These are phyloP conservation scores for Clarias platycephalus DNA, from an alignment of 2,797 vertebrate species.

Conservation along the genomic window DNA sequence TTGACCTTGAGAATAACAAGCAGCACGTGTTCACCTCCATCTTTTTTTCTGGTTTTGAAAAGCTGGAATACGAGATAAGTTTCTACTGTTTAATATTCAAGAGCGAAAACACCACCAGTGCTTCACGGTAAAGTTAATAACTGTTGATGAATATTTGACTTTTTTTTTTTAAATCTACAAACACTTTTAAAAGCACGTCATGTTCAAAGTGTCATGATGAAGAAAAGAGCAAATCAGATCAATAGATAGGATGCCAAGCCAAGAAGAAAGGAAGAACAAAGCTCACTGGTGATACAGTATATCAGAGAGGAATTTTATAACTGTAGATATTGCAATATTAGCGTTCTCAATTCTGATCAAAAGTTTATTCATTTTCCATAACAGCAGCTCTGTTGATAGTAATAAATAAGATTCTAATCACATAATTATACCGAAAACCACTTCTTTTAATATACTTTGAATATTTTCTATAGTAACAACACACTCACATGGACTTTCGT, in stretches of 20 bases:
- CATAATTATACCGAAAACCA: not conserved
- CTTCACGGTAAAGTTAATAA: not conserved
- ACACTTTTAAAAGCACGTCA: constrained; percentile 9
- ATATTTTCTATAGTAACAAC: not conserved
- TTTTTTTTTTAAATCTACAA: constrained; percentile 8
- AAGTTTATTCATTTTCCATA: not conserved
- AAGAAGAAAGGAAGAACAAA: not conserved
- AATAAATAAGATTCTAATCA: not conserved
- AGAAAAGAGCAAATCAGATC: not conserved
- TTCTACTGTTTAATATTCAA: constrained; percentile 21
- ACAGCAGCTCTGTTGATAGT: not conserved
- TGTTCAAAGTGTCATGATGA: not conserved
- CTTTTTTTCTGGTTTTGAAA: not conserved
- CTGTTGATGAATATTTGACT: constrained; percentile 4
- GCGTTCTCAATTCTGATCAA: not conserved
- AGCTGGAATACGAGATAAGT: too few species aligned
- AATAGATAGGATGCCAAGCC: not conserved
- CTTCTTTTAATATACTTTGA: not conserved
- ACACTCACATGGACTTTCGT: too few species aligned
- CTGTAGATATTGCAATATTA: not conserved
- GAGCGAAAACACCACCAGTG: not conserved
- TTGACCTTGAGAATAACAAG: not conserved
- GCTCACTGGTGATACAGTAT: not conserved
- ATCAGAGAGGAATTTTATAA: not conserved
- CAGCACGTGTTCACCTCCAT: not conserved